Conservation (phyloP, 2,113 vertebrate species). For the Menidia beryllina region DNA sequence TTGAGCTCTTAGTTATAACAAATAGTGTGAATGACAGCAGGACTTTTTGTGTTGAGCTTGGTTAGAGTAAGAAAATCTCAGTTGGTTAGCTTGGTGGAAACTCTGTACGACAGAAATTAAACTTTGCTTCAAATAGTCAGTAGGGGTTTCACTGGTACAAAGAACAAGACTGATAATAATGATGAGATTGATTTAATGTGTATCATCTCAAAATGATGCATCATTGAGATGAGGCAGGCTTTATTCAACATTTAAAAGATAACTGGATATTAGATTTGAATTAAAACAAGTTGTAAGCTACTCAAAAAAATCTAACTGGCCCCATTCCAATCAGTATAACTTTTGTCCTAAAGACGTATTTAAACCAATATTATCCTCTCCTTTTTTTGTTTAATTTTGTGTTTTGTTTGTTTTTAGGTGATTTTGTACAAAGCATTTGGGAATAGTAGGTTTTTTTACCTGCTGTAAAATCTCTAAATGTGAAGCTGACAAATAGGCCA, state of each 20-base stretch:
- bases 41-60: constrained; percentile 52
- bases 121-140: not conserved
- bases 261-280: not conserved
- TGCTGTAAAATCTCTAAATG: no score
- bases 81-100: constrained; percentile 51
- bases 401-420: no score
- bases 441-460: no score
- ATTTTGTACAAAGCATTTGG: no score
- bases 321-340: not conserved
- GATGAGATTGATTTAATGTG: constrained; percentile 27
- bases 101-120: no score
- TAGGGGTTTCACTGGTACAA: constrained; percentile 23
- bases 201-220: constrained; percentile 29
- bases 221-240: constrained; percentile 30
- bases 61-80: constrained; percentile 29
- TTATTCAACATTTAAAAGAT: constrained; percentile 21
- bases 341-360: no score
- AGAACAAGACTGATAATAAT: constrained; percentile 9
- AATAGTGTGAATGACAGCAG: constrained; percentile 59
- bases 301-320: constrained; percentile 12
- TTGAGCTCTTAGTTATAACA: constrained; percentile 32
- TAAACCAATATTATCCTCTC: no score
- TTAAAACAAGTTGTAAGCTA: no score
- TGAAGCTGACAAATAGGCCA: no score
- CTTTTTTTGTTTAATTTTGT: no score